Conservation (phyloP, 2,888 invertebrate species). For the Pristionchus entomophagus region DNA sequence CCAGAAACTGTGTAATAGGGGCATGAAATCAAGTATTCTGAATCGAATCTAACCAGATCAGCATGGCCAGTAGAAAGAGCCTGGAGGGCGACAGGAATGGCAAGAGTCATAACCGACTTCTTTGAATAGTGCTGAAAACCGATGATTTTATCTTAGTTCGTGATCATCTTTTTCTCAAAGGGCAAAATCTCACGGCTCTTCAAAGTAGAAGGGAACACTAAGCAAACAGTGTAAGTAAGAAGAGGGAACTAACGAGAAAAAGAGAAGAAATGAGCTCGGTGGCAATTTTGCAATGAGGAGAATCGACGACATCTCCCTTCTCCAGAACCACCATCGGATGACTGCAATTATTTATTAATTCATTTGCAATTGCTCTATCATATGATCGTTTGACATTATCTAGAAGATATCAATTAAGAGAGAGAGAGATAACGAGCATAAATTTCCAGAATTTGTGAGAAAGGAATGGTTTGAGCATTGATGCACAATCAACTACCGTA, state of each 20-base stretch:
- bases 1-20: neutral
- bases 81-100: constrained; percentile 88
- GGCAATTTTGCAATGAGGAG: constrained; percentile 95
- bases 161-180: constrained; percentile 21
- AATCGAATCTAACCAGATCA: constrained; percentile 41
- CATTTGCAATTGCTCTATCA: too few relatives aligned
- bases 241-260: constrained; percentile 83
- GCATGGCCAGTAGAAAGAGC: constrained; percentile 48
- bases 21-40: neutral
- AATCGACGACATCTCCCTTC: constrained; percentile 85
- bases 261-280: constrained; percentile 94
- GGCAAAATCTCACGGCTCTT: neutral
- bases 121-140: constrained; percentile 83
- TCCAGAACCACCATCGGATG: constrained; percentile 36
- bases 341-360: too few relatives aligned
- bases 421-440: too few relatives aligned
- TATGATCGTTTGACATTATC: too few relatives aligned
- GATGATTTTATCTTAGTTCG: neutral
- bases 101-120: constrained; percentile 86
- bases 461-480: too few relatives aligned
- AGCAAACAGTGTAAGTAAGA: neutral
- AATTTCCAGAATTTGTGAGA: too few relatives aligned
- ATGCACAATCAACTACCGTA: too few relatives aligned
- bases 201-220: neutral
- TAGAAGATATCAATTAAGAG: too few relatives aligned